Conservation (phyloP, 2,113 vertebrate species). For the Elephantulus edwardii region DNA sequence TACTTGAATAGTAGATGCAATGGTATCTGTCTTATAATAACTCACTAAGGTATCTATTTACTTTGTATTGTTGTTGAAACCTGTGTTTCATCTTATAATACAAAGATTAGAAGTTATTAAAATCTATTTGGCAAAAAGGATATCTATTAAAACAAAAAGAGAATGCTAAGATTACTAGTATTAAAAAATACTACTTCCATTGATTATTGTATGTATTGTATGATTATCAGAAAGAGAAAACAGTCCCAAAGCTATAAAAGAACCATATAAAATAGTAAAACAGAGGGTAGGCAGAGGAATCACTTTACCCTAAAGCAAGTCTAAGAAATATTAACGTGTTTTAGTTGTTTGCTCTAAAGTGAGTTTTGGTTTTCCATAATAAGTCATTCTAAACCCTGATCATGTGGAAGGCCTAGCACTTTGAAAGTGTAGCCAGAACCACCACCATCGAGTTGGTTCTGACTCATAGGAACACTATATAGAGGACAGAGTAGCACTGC, state of each 20-base stretch:
- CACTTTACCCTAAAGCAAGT: conserved; percentile 23
- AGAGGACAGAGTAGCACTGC: neutral
- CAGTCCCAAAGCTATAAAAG: neutral
- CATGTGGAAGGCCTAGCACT: neutral
- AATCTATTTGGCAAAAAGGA: conserved; percentile 14
- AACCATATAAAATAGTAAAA: neutral
- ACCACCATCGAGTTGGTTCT: no score
- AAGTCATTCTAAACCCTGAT: neutral
- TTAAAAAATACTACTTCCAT: conserved; percentile 21
- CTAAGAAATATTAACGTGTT: neutral
- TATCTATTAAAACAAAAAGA: neutral
- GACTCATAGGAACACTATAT: neutral
- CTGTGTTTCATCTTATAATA: neutral
- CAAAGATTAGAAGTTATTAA: conserved; percentile 34
- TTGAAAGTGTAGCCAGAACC: neutral
- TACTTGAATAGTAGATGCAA: neutral
- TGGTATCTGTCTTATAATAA: neutral
- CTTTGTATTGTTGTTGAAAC: conserved; percentile 23
- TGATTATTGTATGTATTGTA: neutral
- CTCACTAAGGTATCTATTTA: neutral
- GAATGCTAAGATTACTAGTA: neutral
- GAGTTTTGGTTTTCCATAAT: neutral
- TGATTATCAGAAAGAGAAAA: neutral
- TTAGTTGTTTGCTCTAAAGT: conserved; percentile 1
- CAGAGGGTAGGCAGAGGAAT: neutral